These are phyloP conservation scores for Luehdorfia chinensis DNA, from an alignment of 1,140 invertebrate species.

Conservation along the genomic window DNA sequence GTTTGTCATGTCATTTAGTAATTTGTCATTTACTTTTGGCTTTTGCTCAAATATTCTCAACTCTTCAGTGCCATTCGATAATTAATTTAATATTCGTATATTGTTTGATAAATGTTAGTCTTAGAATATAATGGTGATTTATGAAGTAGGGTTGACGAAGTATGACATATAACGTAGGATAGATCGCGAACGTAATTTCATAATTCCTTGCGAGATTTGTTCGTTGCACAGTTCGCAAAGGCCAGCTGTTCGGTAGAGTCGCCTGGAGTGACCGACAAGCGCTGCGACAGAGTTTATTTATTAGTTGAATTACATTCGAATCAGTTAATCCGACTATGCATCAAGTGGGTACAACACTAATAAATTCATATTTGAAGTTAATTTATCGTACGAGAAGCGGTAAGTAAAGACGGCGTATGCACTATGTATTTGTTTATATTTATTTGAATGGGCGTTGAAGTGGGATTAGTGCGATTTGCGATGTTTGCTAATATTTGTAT, in stretches of 20 bases:
- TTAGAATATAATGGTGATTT: conserved; percentile 2
- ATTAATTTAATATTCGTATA: neutral
- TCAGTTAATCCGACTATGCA: conserved; percentile 18
- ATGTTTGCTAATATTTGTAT: too few relatives aligned
- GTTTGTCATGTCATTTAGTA: too few relatives aligned
- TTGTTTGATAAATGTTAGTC: neutral
- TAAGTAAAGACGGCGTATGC: too few relatives aligned
- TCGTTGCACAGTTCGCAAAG: conserved; percentile 4
- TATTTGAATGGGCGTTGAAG: too few relatives aligned
- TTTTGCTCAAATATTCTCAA: neutral
- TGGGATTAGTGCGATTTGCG: too few relatives aligned
- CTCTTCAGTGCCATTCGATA: conserved; percentile 1
- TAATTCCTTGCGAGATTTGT: conserved; percentile 5
- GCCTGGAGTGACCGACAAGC: conserved; percentile 2
- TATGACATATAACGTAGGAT: neutral
- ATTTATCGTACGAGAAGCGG: too few relatives aligned
- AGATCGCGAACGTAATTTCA: conserved; percentile 1
- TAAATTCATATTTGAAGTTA: conserved; percentile 17
- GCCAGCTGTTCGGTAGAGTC: neutral
- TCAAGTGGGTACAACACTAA: conserved; percentile 15
- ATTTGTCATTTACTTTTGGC: neutral
- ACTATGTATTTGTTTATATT: too few relatives aligned
- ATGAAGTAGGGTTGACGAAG: conserved; percentile 7
- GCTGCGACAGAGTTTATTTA: conserved; percentile 8
- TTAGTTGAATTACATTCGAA: conserved; percentile 15